These are phyloP conservation scores for Phacellophora camtschatica DNA, from an alignment of 30 jellyfish, hydroid and myxozoan genomes.

Conservation along the genomic window DNA sequence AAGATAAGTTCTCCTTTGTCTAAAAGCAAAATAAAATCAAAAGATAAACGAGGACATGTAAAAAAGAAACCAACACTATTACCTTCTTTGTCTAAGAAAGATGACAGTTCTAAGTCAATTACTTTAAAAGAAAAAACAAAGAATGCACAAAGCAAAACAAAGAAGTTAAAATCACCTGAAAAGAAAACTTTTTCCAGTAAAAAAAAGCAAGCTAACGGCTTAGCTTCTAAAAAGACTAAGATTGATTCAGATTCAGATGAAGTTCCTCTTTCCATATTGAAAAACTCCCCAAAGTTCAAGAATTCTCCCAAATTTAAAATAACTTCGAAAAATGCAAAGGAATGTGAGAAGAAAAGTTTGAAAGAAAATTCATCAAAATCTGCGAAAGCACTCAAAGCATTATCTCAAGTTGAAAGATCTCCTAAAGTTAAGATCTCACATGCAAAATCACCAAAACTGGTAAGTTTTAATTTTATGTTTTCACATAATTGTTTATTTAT, in stretches of 20 bases:
- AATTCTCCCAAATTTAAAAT: background rate
- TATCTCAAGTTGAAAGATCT: constrained; percentile 23
- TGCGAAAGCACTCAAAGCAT: background rate
- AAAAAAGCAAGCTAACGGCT: background rate
- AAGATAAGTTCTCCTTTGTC: background rate
- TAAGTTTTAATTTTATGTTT: too few species aligned
- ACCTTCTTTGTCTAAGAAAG: too few species aligned
- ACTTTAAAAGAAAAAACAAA: background rate
- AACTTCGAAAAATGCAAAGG: background rate
- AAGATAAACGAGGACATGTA: background rate
- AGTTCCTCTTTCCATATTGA: constrained; percentile 56
- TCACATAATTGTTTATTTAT: constrained; percentile 13
- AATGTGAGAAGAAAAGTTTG: background rate
- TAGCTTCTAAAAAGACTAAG: constrained; percentile 14
- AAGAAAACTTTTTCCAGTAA: background rate
- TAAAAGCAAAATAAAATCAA: background rate
- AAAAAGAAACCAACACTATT: background rate
- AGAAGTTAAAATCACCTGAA: background rate
- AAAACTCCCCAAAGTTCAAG: constrained; percentile 25
- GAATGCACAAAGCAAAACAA: background rate
- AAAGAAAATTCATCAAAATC: background rate
- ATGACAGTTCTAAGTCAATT: background rate
- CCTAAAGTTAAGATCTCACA: constrained; percentile 61
- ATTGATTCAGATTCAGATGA: constrained; percentile 77
- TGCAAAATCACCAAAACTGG: constrained; percentile 51